phyloP scores from a whole-genome alignment of 2,113 vertebrate genomes.

The Nibea coibor region DNA sequence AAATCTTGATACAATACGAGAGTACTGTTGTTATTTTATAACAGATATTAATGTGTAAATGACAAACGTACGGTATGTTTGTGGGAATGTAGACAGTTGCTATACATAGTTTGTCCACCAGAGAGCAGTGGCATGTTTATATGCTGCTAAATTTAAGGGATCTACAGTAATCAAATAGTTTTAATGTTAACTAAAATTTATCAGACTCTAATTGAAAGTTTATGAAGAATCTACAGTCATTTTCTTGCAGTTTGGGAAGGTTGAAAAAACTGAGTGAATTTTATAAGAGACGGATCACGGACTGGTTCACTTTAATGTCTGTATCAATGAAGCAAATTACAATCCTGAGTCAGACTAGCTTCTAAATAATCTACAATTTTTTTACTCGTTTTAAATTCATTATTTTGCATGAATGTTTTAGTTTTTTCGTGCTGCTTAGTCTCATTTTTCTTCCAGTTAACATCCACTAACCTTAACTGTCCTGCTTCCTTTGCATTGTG shows the following conservation, averaged over 20 bases:
- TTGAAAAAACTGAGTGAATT: background rate
- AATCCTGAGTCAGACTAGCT: too few relatives aligned
- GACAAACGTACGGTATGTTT: background rate
- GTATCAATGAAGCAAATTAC: too few relatives aligned
- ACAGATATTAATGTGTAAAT: background rate
- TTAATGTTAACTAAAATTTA: too few relatives aligned
- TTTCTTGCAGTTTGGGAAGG: background rate
- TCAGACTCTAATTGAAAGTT: background rate
- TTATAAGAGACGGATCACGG: too few relatives aligned
- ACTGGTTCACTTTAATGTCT: too few relatives aligned
- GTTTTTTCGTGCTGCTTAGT: too few relatives aligned
- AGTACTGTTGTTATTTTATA: background rate
- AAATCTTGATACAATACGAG: constrained; percentile 61
- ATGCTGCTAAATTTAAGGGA: background rate
- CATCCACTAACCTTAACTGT: background rate
- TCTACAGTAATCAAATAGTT: background rate
- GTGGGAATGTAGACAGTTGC: background rate
- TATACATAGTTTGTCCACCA: background rate
- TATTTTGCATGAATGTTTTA: background rate
- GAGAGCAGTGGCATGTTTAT: background rate
- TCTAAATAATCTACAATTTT: too few relatives aligned
- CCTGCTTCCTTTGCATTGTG: background rate
- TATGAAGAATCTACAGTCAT: background rate
- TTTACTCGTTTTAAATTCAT: too few relatives aligned
- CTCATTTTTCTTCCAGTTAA: background rate